phyloP scores from a whole-genome alignment of 2,797 vertebrate species.

The Coreius guichenoti region DNA sequence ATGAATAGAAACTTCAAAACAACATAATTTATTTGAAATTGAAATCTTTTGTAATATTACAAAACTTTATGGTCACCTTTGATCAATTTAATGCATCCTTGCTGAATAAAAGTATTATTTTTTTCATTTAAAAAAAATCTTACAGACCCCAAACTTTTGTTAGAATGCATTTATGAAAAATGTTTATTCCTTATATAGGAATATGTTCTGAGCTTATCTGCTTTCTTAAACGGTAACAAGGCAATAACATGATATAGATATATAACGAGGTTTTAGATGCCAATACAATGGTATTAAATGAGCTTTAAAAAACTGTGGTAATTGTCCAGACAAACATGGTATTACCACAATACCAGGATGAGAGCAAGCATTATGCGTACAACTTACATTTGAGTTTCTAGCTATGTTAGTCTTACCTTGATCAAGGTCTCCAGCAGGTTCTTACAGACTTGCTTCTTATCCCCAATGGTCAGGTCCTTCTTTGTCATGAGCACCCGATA shows the following conservation, averaged over 20 bases:
- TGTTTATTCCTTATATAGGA: neutral
- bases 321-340: neutral
- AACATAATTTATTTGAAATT: neutral
- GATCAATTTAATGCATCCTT: neutral
- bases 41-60: too few species aligned
- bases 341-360: neutral
- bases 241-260: neutral
- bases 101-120: neutral
- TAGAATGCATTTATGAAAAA: neutral
- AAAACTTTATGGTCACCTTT: neutral
- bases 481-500: constrained; percentile 91
- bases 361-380: neutral
- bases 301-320: neutral
- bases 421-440: constrained; percentile 86
- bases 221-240: neutral
- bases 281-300: neutral
- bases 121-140: neutral
- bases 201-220: neutral
- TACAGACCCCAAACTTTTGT: neutral
- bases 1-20: neutral
- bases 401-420: constrained; percentile 78
- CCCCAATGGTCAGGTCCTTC: constrained; percentile 76
- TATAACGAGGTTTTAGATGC: neutral
- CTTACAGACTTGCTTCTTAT: constrained; percentile 88
- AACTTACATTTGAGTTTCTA: neutral